Evolutionary conservation across 2,888 invertebrate species (phyloP), one percentile per base, ranked within the genome.

Genomic region (Laothoe populi): DNA sequence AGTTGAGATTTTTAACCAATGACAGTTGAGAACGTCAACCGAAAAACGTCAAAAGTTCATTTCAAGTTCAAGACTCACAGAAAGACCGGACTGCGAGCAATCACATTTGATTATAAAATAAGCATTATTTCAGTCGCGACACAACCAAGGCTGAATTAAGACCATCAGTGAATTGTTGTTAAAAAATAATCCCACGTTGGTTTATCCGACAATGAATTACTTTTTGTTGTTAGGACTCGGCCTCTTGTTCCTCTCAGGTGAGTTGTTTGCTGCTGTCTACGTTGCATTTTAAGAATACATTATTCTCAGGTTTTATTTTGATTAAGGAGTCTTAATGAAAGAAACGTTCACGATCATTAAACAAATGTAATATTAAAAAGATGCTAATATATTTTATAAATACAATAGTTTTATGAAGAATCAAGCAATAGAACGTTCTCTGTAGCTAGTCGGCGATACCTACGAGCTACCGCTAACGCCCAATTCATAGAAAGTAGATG

Each of bases 201-300:
- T 16, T 48, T 38, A 23, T 60, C 63, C 63, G 65, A 71, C 66
- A 67, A 90, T 93, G 93, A 93, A 90, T 74, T 84, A 86, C 75
- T 78, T 84, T 67, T 70, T 90, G 63, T 77, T 90, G 72, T 69
- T 89, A 69, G 77, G 84, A 60, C 70, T 88, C 66, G 82, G 85
- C 70, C 69, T 89, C 74, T 81, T 93, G 73, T 77, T 91, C 57
- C 74, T 93, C 46, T 75, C 89, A 81, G 93, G 93, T 93, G 76
- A 86, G 75, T 64, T 38, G 53, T 21, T 19, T 26, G 23, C 7
- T 44, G 38, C 60, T 78, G 74, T 67, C 71, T 68, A 77, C 75
- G 73, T 76, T 69, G 71, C 69, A 66, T 57, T 5, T 53, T 38
- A 21, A 10, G 31, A 45, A 46, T 48, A 10, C 4, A 10, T 4